phyloP scores from a whole-genome alignment of 2,113 vertebrate genomes.

The Cyphomyrus discorhynchus region DNA sequence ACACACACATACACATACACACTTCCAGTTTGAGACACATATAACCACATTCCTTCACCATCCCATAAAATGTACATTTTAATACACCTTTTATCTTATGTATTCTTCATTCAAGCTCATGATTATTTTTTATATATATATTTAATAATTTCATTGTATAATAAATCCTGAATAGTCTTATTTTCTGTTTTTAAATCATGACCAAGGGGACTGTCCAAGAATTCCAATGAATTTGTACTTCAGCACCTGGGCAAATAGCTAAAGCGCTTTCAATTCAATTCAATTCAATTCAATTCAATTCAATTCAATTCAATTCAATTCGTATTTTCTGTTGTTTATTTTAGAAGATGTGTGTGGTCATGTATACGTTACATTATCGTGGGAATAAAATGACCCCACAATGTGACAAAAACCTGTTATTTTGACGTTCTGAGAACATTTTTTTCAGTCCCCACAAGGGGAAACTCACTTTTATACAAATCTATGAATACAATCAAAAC shows the following conservation, averaged over 20 bases:
- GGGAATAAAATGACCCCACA: background rate
- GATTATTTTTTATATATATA: background rate
- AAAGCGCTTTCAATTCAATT: background rate
- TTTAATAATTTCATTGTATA: background rate
- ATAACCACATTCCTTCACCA: background rate
- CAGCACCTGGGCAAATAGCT: background rate
- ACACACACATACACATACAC: background rate
- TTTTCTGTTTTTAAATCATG: background rate
- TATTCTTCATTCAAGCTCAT: background rate
- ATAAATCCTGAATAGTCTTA: background rate
- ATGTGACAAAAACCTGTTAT: background rate
- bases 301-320: too few species aligned
- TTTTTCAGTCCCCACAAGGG: background rate
- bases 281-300: too few species aligned
- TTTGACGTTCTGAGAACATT: background rate
- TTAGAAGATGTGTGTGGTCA: background rate
- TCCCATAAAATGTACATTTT: background rate
- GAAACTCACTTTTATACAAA: background rate
- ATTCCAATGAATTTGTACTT: background rate
- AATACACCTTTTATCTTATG: background rate
- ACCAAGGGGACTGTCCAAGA: background rate
- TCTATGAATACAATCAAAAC: background rate
- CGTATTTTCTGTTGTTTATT: background rate
- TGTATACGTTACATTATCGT: too few species aligned
- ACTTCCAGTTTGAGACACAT: background rate